A percentile compares a stretch with the other conserved stretches of the same genome.
Conservation (phyloP, 2,888 invertebrate genomes). For the Nineta flava region DNA sequence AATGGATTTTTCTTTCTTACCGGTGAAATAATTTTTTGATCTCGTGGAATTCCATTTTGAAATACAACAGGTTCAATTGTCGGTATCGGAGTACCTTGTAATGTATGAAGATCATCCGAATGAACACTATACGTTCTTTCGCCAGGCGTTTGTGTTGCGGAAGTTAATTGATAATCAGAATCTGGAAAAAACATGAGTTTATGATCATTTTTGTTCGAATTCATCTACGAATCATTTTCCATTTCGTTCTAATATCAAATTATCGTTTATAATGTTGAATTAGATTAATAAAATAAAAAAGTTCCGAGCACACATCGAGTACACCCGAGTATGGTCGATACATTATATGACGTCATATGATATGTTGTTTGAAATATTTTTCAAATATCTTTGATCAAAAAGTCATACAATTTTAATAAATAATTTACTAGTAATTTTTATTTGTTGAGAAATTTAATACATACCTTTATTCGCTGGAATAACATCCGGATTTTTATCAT, state of each 20-base stretch:
- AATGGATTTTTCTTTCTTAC: no score
- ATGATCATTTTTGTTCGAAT: background rate
- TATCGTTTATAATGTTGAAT: no score
- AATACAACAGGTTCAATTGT: slow-evolving; percentile 1
- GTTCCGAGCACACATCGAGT: no score
- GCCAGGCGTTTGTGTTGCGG: slow-evolving; percentile 49
- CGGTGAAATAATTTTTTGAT: background rate
- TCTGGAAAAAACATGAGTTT: slow-evolving; percentile 28
- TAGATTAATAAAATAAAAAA: no score
- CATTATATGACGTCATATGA: no score
- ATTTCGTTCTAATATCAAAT: no score
- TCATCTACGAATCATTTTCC: no score
- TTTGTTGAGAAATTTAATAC: background rate
- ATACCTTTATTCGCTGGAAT: slow-evolving; percentile 77
- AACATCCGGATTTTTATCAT: slow-evolving; percentile 81
- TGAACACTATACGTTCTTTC: slow-evolving; percentile 21
- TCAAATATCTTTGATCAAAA: no score
- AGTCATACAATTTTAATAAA: background rate
- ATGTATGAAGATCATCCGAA: background rate
- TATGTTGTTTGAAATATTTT: background rate
- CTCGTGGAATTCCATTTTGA: slow-evolving; percentile 1
- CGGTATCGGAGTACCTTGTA: background rate
- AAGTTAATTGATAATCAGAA: slow-evolving; percentile 57
- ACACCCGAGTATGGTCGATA: no score
- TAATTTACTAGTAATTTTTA: background rate